Base-by-base conservation (phyloP, 2,888 invertebrate genomes). In the Tubiluchus corallicola region DNA sequence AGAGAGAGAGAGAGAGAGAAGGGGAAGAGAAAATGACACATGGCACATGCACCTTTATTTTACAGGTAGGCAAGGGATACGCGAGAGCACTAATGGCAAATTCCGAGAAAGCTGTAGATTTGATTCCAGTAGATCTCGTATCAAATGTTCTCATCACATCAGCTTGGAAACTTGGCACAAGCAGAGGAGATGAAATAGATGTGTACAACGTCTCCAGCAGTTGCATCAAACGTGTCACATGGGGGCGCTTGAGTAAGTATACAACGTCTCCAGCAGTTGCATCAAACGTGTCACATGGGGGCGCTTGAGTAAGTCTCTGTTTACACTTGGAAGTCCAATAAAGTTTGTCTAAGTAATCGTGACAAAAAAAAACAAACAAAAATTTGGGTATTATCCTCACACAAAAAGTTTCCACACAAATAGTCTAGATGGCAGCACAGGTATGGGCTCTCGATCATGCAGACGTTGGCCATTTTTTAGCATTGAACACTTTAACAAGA, bases 1-100 rank as follows among this genome's bases (percentile, higher is more conserved):
- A 29, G 29, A 29, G 29, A 29, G 29, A 29, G 29, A 29, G 29
- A 29, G 29, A 29, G 29, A 29, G 29, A 29, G 29, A 29, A 29
- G 29, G 29, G 29, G n/a, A n/a, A 29, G 29, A 29, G 29, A 29
- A n/a, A 29, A n/a, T 9, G 29, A 29, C 9, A 29, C 9, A 29
- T 29, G n/a, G 29, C n/a, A n/a, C n/a, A n/a, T 9, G 9, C 29
- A n/a, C 9, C 29, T 9, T 9, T 29, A 9, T 29, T n/a, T 29
- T 29, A 9, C 29, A 29, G 29, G 29, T 29, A 9, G 29, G 9
- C 9, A 29, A n/a, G n/a, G 29, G 29, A 9, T 29, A 29, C 29
- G 9, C n/a, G 29, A 9, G 29, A 29, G 29, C n/a, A n/a, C 9
- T 9, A n/a, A 9, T 29, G 29, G 29, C 29, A 29, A 9, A 29